A percentile compares a stretch with the other conserved stretches of the same genome.
Evolutionary conservation across 2,888 invertebrate genomes (phyloP).

Genomic region (Gonocerus acuteangulatus): DNA sequence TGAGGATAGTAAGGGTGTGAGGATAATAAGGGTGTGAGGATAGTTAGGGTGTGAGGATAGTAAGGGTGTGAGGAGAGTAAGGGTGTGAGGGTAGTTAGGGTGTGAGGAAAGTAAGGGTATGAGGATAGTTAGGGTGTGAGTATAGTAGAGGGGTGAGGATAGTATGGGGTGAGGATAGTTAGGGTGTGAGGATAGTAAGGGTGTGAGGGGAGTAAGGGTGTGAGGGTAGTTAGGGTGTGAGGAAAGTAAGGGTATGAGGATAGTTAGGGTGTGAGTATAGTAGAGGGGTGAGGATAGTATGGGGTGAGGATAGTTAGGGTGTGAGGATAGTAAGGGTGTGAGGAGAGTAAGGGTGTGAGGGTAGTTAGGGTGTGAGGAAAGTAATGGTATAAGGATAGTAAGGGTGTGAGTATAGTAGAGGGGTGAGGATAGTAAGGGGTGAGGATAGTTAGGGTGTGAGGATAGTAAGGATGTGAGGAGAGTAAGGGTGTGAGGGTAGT

Average conservation of each 20-base stretch:
- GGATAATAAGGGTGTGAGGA: neutral
- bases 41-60: neutral
- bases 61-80: no score
- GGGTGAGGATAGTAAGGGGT: neutral
- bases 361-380: conserved; percentile 37
- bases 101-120: no score
- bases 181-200: neutral
- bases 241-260: neutral
- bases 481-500: no score
- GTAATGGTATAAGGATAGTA: conserved; percentile 30
- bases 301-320: neutral
- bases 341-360: no score
- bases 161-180: conserved; percentile 9
- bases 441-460: neutral
- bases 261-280: no score
- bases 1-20: conserved; percentile 30
- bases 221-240: conserved; percentile 8
- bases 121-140: no score
- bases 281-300: neutral
- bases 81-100: no score
- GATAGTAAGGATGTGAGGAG: no score
- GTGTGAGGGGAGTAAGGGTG: no score
- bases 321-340: neutral
- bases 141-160: neutral
- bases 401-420: conserved; percentile 26